Conservation (phyloP, 2,113 vertebrate genomes). For the Lucifuga dentata region DNA sequence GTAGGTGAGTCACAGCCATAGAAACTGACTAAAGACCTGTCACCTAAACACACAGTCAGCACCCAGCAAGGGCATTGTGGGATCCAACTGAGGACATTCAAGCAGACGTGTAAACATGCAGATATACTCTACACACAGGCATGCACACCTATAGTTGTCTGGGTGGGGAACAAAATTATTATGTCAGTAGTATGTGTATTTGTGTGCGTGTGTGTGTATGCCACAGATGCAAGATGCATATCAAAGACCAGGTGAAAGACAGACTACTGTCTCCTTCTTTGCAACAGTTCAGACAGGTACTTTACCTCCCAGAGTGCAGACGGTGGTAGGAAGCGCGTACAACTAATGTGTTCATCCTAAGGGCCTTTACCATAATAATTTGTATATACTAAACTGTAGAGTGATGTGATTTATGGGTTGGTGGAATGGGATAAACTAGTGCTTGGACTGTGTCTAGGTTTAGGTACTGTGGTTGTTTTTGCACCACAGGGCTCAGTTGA, state of each 20-base stretch:
- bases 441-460: background rate
- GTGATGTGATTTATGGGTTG: constrained; percentile 55
- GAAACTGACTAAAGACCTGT: constrained; percentile 47
- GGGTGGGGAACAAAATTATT: constrained; percentile 40
- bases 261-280: constrained; percentile 38
- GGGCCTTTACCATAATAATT: constrained; percentile 57
- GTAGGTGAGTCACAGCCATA: constrained; percentile 56
- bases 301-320: constrained; percentile 66
- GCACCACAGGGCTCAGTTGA: background rate
- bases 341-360: constrained; percentile 20
- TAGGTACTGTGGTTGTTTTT: constrained; percentile 6
- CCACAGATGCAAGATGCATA: constrained; percentile 30
- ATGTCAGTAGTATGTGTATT: constrained; percentile 14
- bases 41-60: constrained; percentile 18
- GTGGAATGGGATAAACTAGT: constrained; percentile 18
- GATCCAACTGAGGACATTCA: background rate
- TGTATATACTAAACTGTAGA: constrained; percentile 44
- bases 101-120: constrained; percentile 7
- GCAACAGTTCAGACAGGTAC: constrained; percentile 34
- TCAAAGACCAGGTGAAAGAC: constrained; percentile 56
- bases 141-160: constrained; percentile 18
- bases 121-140: background rate
- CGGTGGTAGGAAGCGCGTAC: constrained; percentile 23
- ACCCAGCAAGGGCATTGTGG: background rate
- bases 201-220: constrained; percentile 8